A percentile compares a stretch with the other conserved stretches of the same genome.
These are phyloP conservation scores for Tragelaphus scriptus DNA, from an alignment of 2,113 vertebrate genomes.

Conservation along the genomic window DNA sequence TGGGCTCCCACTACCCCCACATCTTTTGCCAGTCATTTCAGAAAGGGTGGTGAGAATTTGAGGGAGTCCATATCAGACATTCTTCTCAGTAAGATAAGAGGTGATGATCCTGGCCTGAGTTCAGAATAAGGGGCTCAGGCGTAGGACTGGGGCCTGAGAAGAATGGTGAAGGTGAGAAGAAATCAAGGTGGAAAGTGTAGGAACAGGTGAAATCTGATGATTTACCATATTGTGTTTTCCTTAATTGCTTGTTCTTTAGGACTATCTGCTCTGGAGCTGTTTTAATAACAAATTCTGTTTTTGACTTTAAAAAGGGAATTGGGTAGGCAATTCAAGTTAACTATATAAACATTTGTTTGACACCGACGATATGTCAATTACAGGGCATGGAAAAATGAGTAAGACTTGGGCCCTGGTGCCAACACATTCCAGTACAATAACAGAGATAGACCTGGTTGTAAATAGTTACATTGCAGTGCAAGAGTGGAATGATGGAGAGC, in stretches of 20 bases:
- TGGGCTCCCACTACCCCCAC: too few relatives aligned
- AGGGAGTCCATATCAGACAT: not conserved
- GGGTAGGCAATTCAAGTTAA: not conserved
- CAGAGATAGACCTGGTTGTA: not conserved
- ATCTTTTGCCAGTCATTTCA: not conserved
- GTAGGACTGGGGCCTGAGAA: not conserved
- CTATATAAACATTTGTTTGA: not conserved
- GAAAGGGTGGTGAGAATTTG: not conserved
- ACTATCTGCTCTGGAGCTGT: not conserved
- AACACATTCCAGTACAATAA: not conserved
- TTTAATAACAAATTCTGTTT: not conserved
- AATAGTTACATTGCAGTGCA: too few relatives aligned
- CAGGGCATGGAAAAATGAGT: not conserved
- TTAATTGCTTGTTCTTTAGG: not conserved
- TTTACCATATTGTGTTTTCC: not conserved
- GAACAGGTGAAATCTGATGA: not conserved
- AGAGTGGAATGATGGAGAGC: not conserved
- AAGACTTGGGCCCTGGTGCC: not conserved
- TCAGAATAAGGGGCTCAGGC: not conserved
- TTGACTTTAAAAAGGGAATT: constrained; percentile 6
- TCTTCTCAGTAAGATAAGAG: not conserved
- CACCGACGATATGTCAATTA: not conserved
- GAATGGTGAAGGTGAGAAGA: not conserved
- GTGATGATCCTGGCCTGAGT: not conserved
- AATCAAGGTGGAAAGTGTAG: not conserved